phyloP scores from a whole-genome alignment of 1,140 invertebrate species.

The Copidosoma floridanum region DNA sequence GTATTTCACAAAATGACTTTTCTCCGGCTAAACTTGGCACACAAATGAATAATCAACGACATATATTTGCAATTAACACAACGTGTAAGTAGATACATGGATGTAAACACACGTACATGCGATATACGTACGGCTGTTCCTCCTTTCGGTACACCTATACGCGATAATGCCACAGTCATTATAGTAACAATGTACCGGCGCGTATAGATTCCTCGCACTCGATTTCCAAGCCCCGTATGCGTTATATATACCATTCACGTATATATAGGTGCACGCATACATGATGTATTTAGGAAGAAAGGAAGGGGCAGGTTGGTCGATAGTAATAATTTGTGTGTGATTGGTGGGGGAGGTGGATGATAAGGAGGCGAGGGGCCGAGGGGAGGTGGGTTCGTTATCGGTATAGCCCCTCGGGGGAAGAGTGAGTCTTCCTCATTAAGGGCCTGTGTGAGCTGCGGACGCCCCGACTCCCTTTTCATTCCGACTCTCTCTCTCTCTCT shows the following conservation, averaged over 20 bases:
- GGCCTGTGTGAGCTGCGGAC: slow-evolving; percentile 30
- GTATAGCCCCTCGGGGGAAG: slow-evolving; percentile 16
- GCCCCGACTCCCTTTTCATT: neutral
- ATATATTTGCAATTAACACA: no score
- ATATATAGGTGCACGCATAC: no score
- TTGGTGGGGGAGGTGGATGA: slow-evolving; percentile 26
- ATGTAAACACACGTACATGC: no score
- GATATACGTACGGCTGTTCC: no score
- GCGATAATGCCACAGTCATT: slow-evolving; percentile 8
- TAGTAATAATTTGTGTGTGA: slow-evolving; percentile 37
- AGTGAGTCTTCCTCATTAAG: slow-evolving; percentile 34
- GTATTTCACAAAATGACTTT: no score
- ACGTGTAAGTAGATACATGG: no score
- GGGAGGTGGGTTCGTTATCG: slow-evolving; percentile 25
- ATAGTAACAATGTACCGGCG: slow-evolving; percentile 1
- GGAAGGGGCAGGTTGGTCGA: slow-evolving; percentile 10
- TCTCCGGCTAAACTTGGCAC: no score
- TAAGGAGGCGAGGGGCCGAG: slow-evolving; percentile 17
- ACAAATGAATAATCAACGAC: no score
- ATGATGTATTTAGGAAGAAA: slow-evolving; percentile 13
- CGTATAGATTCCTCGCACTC: no score
- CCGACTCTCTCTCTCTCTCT: slow-evolving; percentile 1
- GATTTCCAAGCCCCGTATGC: no score
- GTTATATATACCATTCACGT: no score
- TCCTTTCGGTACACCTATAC: no score